Base-by-base conservation (phyloP, 1,140 invertebrate species). In the Drosophila seguyi region DNA sequence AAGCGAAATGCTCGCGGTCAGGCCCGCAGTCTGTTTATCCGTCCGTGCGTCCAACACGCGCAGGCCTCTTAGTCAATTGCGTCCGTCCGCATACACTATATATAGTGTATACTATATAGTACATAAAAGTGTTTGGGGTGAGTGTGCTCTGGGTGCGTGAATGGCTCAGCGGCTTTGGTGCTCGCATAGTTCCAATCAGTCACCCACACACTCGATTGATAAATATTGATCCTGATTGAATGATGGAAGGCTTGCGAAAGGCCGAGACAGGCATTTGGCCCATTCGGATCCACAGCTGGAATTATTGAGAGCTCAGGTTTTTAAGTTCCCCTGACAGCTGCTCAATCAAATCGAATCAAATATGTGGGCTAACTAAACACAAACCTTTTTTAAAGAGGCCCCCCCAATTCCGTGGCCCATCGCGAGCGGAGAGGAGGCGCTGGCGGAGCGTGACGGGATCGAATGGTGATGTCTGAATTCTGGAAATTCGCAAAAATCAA, bases 161-260 rank as follows among this genome's bases (percentile, higher is more conserved):
- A 74, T n/a, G 52, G 52, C 52, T 55, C 20, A 55, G 52, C 52
- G 52, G 34, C 52, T 38, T 65, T 72, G 73, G 61, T 65, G 53
- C 22, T 58, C 61, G 59, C 36, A 65, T 78, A 63, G 52, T 56
- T 74, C 22, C 52, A 66, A 53, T 79, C 56, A 65, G 42, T 58
- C 41, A 50, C 58, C 67, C 63, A 50, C 67, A 65, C 74, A 62
- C 67, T 88, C 87, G 76, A 88, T 84, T 87, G 81, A 88, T 84
- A 87, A 87, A 90, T 87, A 87, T 90, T 87, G 84, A 87, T 87
- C 84, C 84, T 87, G 84, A 87, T 87, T 87, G 84, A 87, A 87
- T 87, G 84, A 87, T 87, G 84, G 85, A 87, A 84, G 76, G 84
- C 84, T 88, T 77, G 77, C 84, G 66, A 79, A 68, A 79, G 75